A percentile compares a stretch with the other conserved stretches of the same genome.
These are phyloP conservation scores for Chaunax sp. DNA, from an alignment of 2,797 vertebrate species.

Conservation along the genomic window DNA sequence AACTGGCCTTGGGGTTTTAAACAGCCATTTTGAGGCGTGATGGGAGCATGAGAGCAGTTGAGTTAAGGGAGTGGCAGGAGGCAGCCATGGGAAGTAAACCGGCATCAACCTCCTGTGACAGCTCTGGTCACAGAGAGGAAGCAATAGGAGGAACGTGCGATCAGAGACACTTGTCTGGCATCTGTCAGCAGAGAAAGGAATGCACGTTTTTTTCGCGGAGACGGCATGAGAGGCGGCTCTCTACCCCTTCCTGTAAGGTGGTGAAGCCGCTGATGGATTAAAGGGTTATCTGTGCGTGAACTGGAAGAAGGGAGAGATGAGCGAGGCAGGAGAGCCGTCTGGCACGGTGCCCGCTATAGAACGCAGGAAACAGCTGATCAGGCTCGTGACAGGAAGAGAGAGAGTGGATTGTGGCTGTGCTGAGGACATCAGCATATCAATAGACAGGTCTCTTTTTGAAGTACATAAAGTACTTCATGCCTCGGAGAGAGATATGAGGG, in stretches of 20 bases:
- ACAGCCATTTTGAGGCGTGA: constrained; percentile 57
- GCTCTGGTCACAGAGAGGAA: constrained; percentile 47
- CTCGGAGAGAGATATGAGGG: constrained; percentile 16
- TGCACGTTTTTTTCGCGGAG: constrained; percentile 7
- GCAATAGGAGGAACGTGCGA: constrained; percentile 33
- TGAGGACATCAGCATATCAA: constrained; percentile 44
- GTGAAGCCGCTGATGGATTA: constrained; percentile 61
- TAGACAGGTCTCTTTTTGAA: constrained; percentile 33
- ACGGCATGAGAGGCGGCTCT: constrained; percentile 47
- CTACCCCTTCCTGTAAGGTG: constrained; percentile 29
- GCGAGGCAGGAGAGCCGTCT: constrained; percentile 48
- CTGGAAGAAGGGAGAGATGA: constrained; percentile 27
- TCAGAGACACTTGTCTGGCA: constrained; percentile 58
- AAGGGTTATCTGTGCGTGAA: constrained; percentile 57
- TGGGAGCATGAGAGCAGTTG: constrained; percentile 16
- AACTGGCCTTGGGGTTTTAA: constrained; percentile 32
- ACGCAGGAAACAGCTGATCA: constrained; percentile 46
- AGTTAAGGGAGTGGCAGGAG: constrained; percentile 14
- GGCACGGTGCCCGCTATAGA: constrained; percentile 28
- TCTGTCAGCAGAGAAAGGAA: constrained; percentile 50
- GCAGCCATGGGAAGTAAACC: constrained; percentile 24
- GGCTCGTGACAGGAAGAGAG: constrained; percentile 38
- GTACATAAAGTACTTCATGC: constrained; percentile 29
- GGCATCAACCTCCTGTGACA: constrained; percentile 34
- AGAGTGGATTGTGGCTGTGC: constrained; percentile 27